Evolutionary conservation across 1,140 invertebrate species (phyloP).

Genomic region (Aphelenchoides avenae): DNA sequence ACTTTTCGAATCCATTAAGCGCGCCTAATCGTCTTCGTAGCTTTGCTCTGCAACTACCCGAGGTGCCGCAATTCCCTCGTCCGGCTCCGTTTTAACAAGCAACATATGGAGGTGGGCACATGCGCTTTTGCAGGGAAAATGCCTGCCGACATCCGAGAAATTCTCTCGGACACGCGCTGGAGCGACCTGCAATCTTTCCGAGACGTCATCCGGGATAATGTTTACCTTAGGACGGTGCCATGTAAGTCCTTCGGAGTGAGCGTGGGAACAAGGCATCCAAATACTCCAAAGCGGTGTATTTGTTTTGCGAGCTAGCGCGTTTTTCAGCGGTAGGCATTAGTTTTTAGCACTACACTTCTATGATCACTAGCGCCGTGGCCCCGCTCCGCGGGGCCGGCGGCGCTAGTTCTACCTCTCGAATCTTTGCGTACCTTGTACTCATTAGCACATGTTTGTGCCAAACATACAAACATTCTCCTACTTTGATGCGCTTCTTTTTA

Average conservation of each 20-base stretch:
- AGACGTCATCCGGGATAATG: conserved; percentile 28
- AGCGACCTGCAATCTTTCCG: conserved; percentile 16
- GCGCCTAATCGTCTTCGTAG: too few species aligned
- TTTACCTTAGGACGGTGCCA: conserved; percentile 20
- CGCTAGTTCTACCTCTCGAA: too few species aligned
- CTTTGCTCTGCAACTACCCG: too few species aligned
- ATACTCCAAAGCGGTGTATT: conserved; percentile 12
- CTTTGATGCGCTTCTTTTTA: too few species aligned
- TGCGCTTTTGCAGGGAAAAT: conserved; percentile 19
- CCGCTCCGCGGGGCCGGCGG: too few species aligned
- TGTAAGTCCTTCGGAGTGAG: conserved; percentile 34
- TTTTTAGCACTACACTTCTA: conserved; percentile 16
- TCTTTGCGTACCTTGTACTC: too few species aligned
- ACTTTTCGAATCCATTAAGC: too few species aligned
- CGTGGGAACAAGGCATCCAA: conserved; percentile 15
- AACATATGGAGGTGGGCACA: too few species aligned
- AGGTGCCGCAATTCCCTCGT: too few species aligned
- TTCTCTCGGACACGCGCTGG: conserved; percentile 17
- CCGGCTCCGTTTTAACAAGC: neutral
- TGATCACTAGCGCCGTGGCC: neutral
- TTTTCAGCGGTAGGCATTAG: conserved; percentile 14
- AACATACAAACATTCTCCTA: too few species aligned
- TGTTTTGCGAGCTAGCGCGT: too few species aligned
- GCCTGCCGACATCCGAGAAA: conserved; percentile 19
- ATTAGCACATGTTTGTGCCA: conserved; percentile 9